A percentile compares a stretch with the other conserved stretches of the same genome.
Evolutionary conservation across 2,888 invertebrate genomes (phyloP).

Genomic region (Erannis defoliaria): DNA sequence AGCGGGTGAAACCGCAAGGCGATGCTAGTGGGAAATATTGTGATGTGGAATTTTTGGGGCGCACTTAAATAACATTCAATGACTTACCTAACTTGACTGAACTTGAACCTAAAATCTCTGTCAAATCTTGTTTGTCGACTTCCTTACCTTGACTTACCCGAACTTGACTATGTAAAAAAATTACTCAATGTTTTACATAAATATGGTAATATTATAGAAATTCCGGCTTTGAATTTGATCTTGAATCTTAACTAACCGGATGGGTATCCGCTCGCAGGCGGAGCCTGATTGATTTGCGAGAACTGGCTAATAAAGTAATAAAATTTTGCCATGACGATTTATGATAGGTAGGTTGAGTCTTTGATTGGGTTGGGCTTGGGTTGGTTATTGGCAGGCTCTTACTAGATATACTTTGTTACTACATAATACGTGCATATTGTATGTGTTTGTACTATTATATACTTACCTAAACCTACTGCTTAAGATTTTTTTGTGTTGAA

Average conservation of each 20-base stretch:
- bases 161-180: slow-evolving; percentile 15
- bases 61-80: too few species aligned
- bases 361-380: too few species aligned
- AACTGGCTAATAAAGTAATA: background rate
- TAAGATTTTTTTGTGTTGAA: too few species aligned
- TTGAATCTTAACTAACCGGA: slow-evolving; percentile 19
- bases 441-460: too few species aligned
- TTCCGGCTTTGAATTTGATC: slow-evolving; percentile 8
- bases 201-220: background rate
- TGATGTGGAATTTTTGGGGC: too few species aligned
- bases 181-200: slow-evolving; percentile 22
- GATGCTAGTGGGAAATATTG: too few species aligned
- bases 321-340: background rate
- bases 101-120: slow-evolving; percentile 12
- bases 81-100: too few species aligned
- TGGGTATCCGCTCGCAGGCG: slow-evolving; percentile 20
- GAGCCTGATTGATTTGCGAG: slow-evolving; percentile 2
- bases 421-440: too few species aligned
- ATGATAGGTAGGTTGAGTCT: background rate
- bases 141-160: slow-evolving; percentile 19
- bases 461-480: too few species aligned
- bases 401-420: too few species aligned
- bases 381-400: too few species aligned
- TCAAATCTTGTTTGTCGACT: slow-evolving; percentile 14
- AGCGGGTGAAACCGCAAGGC: too few species aligned